A percentile compares a stretch with the other conserved stretches of the same genome.
phyloP scores from a whole-genome alignment of 2,888 invertebrate species.

The Hypselothyrea guttata region DNA sequence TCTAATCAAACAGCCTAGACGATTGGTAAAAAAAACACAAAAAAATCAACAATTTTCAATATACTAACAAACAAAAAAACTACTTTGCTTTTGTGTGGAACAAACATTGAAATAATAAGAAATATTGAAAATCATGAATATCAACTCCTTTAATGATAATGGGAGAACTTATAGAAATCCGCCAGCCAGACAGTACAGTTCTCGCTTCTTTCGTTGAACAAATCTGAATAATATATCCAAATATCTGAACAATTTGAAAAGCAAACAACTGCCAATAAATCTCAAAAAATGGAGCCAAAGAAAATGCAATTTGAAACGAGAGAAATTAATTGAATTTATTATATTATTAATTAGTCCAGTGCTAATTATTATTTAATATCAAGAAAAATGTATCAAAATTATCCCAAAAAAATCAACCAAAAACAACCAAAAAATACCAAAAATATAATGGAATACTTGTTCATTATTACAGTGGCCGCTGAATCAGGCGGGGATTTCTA shows the following conservation, averaged over 20 bases:
- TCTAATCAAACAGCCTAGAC: slow-evolving; percentile 93
- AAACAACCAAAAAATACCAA: slow-evolving; percentile 39
- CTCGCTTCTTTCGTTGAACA: slow-evolving; percentile 69
- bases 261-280: neutral
- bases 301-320: slow-evolving; percentile 39
- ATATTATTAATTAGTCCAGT: slow-evolving; percentile 57
- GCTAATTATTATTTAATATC: slow-evolving; percentile 57
- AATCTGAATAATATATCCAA: slow-evolving; percentile 29
- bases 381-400: slow-evolving; percentile 25
- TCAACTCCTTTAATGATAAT: slow-evolving; percentile 25
- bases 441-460: slow-evolving; percentile 47
- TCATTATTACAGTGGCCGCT: slow-evolving; percentile 89
- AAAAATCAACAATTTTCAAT: slow-evolving; percentile 3
- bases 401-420: slow-evolving; percentile 38
- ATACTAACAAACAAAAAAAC: slow-evolving; percentile 53
- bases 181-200: slow-evolving; percentile 69
- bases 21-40: slow-evolving; percentile 87
- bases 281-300: slow-evolving; percentile 27
- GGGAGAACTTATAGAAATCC: slow-evolving; percentile 82
- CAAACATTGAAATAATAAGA: slow-evolving; percentile 66
- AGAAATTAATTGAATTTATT: slow-evolving; percentile 83
- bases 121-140: neutral
- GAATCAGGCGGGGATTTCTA: slow-evolving; percentile 92
- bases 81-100: slow-evolving; percentile 70
- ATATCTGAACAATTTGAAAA: neutral